Conservation (phyloP, 2,797 vertebrate genomes). For the Pempheris klunzingeri region DNA sequence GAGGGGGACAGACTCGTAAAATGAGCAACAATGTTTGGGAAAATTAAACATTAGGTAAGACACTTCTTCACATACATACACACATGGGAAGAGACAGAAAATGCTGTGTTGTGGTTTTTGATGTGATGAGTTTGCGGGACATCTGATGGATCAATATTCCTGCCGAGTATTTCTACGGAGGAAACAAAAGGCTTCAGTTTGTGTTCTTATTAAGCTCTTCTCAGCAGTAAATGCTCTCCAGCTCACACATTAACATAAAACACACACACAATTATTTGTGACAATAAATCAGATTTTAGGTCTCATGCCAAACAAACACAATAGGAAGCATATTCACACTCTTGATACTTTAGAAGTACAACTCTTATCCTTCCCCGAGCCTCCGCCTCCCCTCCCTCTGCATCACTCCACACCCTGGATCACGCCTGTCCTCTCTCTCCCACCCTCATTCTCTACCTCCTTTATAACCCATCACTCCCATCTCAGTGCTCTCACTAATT, state of each 20-base stretch:
- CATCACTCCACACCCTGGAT: constrained; percentile 79
- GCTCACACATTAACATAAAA: constrained; percentile 4
- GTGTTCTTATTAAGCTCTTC: constrained; percentile 19
- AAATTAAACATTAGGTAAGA: constrained; percentile 90
- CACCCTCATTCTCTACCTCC: constrained; percentile 80
- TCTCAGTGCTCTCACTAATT: constrained; percentile 77
- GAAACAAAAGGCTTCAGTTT: constrained; percentile 34
- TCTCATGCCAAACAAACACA: constrained; percentile 63
- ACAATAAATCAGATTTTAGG: constrained; percentile 50
- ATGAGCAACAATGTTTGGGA: constrained; percentile 91
- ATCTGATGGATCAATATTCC: constrained; percentile 7
- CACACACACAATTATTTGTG: neutral
- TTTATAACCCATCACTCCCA: constrained; percentile 87
- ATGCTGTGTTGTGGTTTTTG: constrained; percentile 51
- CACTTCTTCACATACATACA: constrained; percentile 73
- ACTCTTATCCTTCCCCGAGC: constrained; percentile 45
- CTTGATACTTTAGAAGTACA: constrained; percentile 64
- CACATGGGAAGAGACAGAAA: constrained; percentile 29
- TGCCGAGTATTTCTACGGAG: constrained; percentile 5
- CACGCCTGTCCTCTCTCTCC: constrained; percentile 73
- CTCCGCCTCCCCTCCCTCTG: constrained; percentile 57
- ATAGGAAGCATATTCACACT: constrained; percentile 62
- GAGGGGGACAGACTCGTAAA: constrained; percentile 83
- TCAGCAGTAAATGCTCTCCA: constrained; percentile 8
- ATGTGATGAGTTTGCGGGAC: constrained; percentile 3